A percentile compares a stretch with the other conserved stretches of the same genome.
Evolutionary conservation across 2,888 invertebrate species (phyloP).

Genomic region (Cryptocephalus primarius): DNA sequence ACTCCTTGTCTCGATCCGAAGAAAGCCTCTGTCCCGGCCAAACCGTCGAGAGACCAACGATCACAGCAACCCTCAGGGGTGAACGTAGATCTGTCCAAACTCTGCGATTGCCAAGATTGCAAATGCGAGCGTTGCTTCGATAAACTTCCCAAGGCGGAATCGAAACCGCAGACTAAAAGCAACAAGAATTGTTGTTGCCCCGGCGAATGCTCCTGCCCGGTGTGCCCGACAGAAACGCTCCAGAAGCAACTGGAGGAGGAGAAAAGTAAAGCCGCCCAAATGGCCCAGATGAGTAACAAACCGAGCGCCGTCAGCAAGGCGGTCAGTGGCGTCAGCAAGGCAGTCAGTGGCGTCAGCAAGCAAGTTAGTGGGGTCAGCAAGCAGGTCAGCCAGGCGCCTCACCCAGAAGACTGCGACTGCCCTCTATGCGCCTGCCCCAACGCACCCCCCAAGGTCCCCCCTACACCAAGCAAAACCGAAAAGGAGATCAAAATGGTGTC

Average conservation of each 20-base stretch:
- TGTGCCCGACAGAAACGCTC: conserved; percentile 5
- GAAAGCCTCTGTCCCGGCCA: background rate
- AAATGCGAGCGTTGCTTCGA: conserved; percentile 7
- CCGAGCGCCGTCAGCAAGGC: background rate
- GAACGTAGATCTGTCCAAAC: no score
- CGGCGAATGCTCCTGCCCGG: conserved; percentile 9
- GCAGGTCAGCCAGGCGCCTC: background rate
- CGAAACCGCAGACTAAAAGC: background rate
- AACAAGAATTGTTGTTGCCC: conserved; percentile 7
- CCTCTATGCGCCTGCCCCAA: conserved; percentile 7
- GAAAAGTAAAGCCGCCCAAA: conserved; percentile 3
- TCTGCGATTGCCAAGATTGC: background rate
- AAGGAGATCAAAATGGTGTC: no score
- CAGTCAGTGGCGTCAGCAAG: background rate
- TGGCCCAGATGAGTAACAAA: background rate
- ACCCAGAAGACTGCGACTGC: conserved; percentile 8
- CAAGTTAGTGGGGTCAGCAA: background rate
- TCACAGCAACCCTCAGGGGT: no score
- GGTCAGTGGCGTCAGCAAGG: background rate
- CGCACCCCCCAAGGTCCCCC: background rate
- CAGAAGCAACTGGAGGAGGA: conserved; percentile 5
- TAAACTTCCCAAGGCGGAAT: conserved; percentile 7
- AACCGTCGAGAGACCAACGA: no score
- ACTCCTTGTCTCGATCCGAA: conserved; percentile 7
- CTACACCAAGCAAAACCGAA: no score